A percentile compares a stretch with the other conserved stretches of the same genome.
These are phyloP conservation scores for Stichopus chloronotus DNA, from an alignment of 35 echinoderm and acorn worm species.

Conservation along the genomic window DNA sequence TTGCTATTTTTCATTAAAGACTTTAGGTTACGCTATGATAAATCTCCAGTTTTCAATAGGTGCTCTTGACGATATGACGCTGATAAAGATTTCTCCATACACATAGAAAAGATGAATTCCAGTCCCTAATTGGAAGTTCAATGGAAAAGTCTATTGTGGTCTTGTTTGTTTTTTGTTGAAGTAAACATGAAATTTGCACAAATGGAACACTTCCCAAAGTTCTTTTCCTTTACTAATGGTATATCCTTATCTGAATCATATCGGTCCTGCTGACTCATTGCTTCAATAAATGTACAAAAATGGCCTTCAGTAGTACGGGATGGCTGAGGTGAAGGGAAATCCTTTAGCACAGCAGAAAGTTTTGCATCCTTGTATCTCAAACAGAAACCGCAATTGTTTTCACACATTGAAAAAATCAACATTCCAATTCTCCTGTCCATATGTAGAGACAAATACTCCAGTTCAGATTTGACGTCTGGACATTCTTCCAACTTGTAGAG, in stretches of 20 bases:
- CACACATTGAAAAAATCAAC: not conserved
- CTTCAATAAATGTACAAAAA: not conserved
- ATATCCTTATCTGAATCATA: not conserved
- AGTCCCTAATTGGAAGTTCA: conserved; percentile 2
- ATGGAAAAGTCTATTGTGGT: conserved; percentile 10
- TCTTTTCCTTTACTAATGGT: conserved; percentile 10
- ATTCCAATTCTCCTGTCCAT: conserved; percentile 9
- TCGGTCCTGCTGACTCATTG: not conserved
- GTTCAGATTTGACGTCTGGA: not conserved
- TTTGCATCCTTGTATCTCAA: not conserved
- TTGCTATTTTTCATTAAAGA: not conserved
- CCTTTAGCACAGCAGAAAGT: not conserved
- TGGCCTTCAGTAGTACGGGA: not conserved
- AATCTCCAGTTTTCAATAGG: no score
- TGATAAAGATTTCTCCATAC: not conserved
- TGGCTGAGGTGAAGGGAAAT: not conserved
- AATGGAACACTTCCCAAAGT: not conserved
- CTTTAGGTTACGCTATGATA: no score
- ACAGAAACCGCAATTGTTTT: not conserved
- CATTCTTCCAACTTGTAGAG: not conserved
- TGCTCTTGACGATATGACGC: no score
- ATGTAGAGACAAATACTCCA: not conserved
- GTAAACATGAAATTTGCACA: conserved; percentile 1
- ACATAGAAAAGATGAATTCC: not conserved
- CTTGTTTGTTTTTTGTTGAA: conserved; percentile 16